These are phyloP conservation scores for Athripsodes cinereus DNA, from an alignment of 2,888 invertebrate genomes.

Conservation along the genomic window DNA sequence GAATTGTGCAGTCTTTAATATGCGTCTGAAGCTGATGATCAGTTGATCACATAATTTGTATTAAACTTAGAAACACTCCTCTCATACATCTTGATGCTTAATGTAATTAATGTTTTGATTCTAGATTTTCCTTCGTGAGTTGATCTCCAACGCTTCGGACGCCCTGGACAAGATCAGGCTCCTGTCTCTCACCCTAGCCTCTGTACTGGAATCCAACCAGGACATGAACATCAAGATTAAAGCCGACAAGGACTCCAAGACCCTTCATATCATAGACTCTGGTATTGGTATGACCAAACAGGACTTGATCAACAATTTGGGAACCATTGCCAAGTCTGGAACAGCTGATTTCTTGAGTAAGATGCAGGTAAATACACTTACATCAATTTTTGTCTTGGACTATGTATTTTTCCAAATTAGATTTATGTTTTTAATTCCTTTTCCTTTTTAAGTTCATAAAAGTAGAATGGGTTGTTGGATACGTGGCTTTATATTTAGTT, in stretches of 20 bases:
- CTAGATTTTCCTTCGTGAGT: slow-evolving; percentile 91
- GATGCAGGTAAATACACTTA: slow-evolving; percentile 69
- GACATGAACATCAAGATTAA: slow-evolving; percentile 88
- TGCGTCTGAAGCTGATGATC: background rate
- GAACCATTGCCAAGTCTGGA: slow-evolving; percentile 97
- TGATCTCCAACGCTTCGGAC: slow-evolving; percentile 99
- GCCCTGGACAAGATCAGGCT: slow-evolving; percentile 97
- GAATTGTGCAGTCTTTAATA: background rate
- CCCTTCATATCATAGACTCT: slow-evolving; percentile 91
- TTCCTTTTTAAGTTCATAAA: too few species aligned
- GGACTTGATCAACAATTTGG: slow-evolving; percentile 92
- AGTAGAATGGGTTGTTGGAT: too few species aligned
- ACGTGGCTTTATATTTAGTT: too few species aligned
- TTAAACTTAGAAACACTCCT: too few species aligned
- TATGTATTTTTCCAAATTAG: too few species aligned
- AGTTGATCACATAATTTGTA: too few species aligned
- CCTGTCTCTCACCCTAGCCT: slow-evolving; percentile 81
- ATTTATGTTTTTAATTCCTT: too few species aligned
- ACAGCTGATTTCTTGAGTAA: slow-evolving; percentile 93
- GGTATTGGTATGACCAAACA: slow-evolving; percentile 96
- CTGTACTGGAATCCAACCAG: slow-evolving; percentile 67
- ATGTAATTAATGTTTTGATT: slow-evolving; percentile 30
- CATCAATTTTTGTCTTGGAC: too few species aligned
- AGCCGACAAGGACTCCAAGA: slow-evolving; percentile 86
- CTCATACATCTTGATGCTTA: too few species aligned